Conservation (phyloP, 2,888 invertebrate genomes). For the Acanthosoma haemorrhoidale region DNA sequence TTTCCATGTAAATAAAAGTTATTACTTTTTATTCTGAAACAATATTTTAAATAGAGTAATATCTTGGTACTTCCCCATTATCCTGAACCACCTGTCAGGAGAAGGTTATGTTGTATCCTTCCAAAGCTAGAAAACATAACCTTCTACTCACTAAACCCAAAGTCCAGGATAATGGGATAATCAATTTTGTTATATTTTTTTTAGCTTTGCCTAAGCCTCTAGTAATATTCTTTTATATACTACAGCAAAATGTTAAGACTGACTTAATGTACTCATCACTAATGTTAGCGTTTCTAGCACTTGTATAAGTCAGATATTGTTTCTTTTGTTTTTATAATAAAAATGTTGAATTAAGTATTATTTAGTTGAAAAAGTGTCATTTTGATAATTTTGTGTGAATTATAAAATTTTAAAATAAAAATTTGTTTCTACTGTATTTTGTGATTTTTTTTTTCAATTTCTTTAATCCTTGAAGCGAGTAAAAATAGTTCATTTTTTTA, state of each 20-base stretch:
- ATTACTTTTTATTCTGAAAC: not conserved
- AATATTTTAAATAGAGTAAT: not conserved
- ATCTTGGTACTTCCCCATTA: too few species aligned
- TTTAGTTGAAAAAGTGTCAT: not conserved
- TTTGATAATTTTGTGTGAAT: not conserved
- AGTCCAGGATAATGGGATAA: too few species aligned
- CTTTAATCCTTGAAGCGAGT: too few species aligned
- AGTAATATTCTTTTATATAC: not conserved
- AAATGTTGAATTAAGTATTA: not conserved
- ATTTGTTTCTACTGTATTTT: not conserved
- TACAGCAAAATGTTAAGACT: not conserved
- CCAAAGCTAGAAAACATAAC: too few species aligned
- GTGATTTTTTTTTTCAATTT: not conserved
- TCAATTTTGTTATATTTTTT: not conserved
- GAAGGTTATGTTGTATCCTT: too few species aligned
- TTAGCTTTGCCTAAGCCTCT: not conserved
- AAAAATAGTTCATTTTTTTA: too few species aligned
- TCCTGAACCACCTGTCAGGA: too few species aligned
- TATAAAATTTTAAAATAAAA: not conserved
- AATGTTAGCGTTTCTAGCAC: constrained; percentile 3
- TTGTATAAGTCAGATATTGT: not conserved
- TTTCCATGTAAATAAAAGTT: not conserved
- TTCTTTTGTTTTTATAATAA: not conserved
- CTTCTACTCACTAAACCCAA: too few species aligned
- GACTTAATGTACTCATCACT: not conserved